Conservation (phyloP, 2,113 vertebrate species). For the Eurystomus gularis region DNA sequence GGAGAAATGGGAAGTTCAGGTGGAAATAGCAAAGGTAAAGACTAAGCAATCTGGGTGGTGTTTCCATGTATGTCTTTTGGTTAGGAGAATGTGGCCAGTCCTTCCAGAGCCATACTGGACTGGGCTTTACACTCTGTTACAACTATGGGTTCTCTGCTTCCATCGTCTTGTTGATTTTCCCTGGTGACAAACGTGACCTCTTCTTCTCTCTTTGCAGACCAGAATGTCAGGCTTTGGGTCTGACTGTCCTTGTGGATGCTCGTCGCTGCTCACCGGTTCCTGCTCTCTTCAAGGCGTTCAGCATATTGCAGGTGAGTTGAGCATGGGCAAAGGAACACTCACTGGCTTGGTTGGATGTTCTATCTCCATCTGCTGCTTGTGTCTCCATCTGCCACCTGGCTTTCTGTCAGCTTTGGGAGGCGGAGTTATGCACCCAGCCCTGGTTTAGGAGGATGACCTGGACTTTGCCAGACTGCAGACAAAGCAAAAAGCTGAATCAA, state of each 20-base stretch:
- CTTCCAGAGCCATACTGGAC: background rate
- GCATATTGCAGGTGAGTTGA: constrained; percentile 76
- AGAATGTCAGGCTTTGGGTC: constrained; percentile 75
- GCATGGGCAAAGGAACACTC: background rate
- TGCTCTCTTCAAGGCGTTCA: constrained; percentile 76
- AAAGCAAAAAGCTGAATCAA: background rate
- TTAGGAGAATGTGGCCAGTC: background rate
- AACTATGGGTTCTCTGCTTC: background rate
- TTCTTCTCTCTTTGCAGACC: constrained; percentile 68
- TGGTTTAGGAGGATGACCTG: background rate
- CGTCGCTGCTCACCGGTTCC: constrained; percentile 76
- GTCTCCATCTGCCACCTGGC: background rate
- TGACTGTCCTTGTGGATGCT: constrained; percentile 84
- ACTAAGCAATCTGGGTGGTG: background rate
- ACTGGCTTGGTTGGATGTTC: background rate
- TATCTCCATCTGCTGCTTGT: background rate
- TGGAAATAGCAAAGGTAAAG: background rate
- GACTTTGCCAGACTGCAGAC: background rate
- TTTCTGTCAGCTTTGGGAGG: background rate
- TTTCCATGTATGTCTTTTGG: background rate
- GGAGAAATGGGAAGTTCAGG: background rate
- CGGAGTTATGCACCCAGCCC: background rate
- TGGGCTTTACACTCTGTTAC: background rate
- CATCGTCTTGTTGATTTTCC: background rate
- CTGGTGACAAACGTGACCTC: background rate